These are phyloP conservation scores for Apogon hyalosoma DNA, from an alignment of 2,797 vertebrate species.

Conservation along the genomic window DNA sequence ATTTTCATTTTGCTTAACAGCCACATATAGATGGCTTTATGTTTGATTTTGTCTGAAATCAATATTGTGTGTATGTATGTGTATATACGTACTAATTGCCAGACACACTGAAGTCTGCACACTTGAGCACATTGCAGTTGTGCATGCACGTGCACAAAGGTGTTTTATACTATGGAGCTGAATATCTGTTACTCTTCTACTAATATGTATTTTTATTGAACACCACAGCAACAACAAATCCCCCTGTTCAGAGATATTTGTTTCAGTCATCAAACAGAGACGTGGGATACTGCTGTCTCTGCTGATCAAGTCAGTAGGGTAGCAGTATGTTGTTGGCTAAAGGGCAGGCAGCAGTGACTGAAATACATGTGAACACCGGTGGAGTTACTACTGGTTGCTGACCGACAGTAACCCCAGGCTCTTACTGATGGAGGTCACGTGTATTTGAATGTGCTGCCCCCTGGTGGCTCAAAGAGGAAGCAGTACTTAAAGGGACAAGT, in stretches of 20 bases:
- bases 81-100: not conserved
- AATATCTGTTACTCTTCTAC: conserved; percentile 1
- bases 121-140: not conserved
- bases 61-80: not conserved
- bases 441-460: conserved; percentile 22
- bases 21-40: not conserved
- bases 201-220: conserved; percentile 12
- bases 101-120: not conserved
- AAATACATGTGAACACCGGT: conserved; percentile 40
- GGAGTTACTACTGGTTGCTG: conserved; percentile 68
- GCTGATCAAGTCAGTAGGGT: conserved; percentile 40
- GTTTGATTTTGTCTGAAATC: not conserved
- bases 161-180: not conserved
- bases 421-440: conserved; percentile 9
- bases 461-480: conserved; percentile 52
- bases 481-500: conserved; percentile 13
- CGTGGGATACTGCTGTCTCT: conserved; percentile 24
- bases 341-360: conserved; percentile 31
- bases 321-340: conserved; percentile 60
- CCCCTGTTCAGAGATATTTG: not conserved
- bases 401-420: conserved; percentile 74
- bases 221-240: not conserved
- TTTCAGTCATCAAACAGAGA: conserved; percentile 13
- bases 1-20: not conserved
- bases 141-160: not conserved